phyloP scores from a whole-genome alignment of 2,888 invertebrate species.

The Anoncus sp. region DNA sequence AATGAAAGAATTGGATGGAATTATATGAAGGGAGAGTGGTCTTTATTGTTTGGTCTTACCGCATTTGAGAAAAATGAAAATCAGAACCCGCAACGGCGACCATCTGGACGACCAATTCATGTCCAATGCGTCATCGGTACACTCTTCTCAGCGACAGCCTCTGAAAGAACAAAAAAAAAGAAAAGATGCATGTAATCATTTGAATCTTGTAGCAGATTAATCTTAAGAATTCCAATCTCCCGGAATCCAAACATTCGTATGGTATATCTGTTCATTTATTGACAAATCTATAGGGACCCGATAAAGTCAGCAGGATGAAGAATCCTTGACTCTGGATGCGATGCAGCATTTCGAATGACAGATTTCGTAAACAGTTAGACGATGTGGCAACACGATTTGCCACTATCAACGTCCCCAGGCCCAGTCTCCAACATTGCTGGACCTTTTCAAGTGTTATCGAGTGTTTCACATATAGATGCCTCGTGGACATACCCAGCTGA shows the following conservation, averaged over 20 bases:
- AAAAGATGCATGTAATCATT: not conserved
- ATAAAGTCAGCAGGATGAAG: too few species aligned
- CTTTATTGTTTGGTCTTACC: conserved; percentile 70
- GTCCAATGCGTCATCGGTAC: conserved; percentile 80
- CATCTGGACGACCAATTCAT: conserved; percentile 81
- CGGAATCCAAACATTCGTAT: not conserved
- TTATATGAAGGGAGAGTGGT: too few species aligned
- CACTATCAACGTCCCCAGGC: conserved; percentile 49
- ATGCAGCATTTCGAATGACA: not conserved
- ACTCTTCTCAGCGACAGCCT: conserved; percentile 68
- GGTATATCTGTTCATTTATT: not conserved
- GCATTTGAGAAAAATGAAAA: conserved; percentile 79
- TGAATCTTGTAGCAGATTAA: not conserved
- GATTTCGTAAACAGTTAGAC: conserved; percentile 23
- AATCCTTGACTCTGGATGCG: conserved; percentile 2
- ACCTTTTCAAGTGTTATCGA: conserved; percentile 47
- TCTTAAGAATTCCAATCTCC: too few species aligned
- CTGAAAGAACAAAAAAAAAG: conserved; percentile 59
- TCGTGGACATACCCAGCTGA: conserved; percentile 5
- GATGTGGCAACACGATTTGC: conserved; percentile 59
- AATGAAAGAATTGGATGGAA: too few species aligned
- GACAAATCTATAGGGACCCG: too few species aligned
- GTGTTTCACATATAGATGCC: conserved; percentile 18
- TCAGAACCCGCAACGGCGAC: conserved; percentile 79
- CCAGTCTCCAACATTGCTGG: conserved; percentile 29